Evolutionary conservation across 1,140 invertebrate species (phyloP), one percentile per base, ranked within the genome.

Genomic region (Panulirus ornatus): DNA sequence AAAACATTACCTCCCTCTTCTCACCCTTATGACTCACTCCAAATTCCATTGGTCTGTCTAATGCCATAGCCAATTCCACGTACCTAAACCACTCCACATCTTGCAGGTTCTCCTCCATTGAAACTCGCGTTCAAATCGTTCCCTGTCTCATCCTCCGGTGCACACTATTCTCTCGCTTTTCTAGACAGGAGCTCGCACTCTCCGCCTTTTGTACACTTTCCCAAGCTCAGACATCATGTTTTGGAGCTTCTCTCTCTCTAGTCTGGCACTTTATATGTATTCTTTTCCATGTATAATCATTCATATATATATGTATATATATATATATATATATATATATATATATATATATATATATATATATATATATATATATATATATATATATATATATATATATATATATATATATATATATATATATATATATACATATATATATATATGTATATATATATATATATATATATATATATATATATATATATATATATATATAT

Each of bases 301-400:
- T 11, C 70, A 73, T 34, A 73, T 58, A 58, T 58, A 58, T 58
- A 58, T 58, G 22, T 58, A 58, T 58, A 58, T 58, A 58, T 58
- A 58, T 58, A 58, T 58, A 58, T 58, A 58, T 58, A 58, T 58
- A 58, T 58, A 58, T 58, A 73, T 73, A 73, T 73, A 34, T 73
- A 73, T 73, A 73, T 73, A 73, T 73, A 73, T 73, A 34, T 73
- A 73, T 73, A 73, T 73, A 73, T 73, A 73, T 73, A 73, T 73
- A 73, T 73, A 73, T 73, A 73, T 73, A 73, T 73, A 73, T 73
- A 73, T 73, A 73, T 73, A 73, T 73, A 73, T 73, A 73, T 73
- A 73, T 73, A 73, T 73, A 73, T 73, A 73, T 73, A 73, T 73
- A 73, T 73, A 73, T 73, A 73, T 73, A 73, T 73, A 73, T 73